Base-by-base conservation (phyloP, 2,888 invertebrate species). In the Adelphocoris suturalis region DNA sequence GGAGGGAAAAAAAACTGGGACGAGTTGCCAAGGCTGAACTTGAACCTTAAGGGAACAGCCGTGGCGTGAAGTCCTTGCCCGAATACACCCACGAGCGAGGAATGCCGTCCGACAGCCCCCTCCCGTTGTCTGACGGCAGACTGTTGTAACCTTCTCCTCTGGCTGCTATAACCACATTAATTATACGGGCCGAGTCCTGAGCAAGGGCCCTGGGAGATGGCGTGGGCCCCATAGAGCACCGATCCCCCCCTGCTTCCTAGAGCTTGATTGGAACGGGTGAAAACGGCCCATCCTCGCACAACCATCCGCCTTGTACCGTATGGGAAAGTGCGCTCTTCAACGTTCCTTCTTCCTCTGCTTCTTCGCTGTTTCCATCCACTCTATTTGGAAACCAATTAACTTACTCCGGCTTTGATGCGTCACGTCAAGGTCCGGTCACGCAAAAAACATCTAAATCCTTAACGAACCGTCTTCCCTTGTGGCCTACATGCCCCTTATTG, bases 41-140 rank as follows among this genome's bases (percentile, higher is more conserved):
- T 81, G 76, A 76, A 90, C 81, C 84, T 57, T 23, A 82, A 68
- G 82, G 80, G 61, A 88, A 75, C 52, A 46, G 87, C 75, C 85
- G 81, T 61, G 82, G 81, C 81, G 76, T 86, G 90, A 84, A 89
- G 89, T 84, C 88, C 87, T 90, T 88, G 90, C 84, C 90, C 90
- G 61, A 90, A 88, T 90, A 81, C 90, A 88, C 90, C 90, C 88
- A 90, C 90, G 84, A 75, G 47, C 37, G 84, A 90, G 90, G 90
- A 90, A 90, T 90, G 90, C 90, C 46, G 90, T 84, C 90, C 52
- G 57, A 61, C 86, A 46, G n/a, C 52, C 84, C 55, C 80, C 68
- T 81, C 52, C 57, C 90, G 47, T 46, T 84, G 27, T 47, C 37
- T 52, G 47, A 75, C 76, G 47, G 55, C 46, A 80, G 61, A 61